phyloP scores from a whole-genome alignment of 2,797 vertebrate genomes.

The Hozukius guyotensis region DNA sequence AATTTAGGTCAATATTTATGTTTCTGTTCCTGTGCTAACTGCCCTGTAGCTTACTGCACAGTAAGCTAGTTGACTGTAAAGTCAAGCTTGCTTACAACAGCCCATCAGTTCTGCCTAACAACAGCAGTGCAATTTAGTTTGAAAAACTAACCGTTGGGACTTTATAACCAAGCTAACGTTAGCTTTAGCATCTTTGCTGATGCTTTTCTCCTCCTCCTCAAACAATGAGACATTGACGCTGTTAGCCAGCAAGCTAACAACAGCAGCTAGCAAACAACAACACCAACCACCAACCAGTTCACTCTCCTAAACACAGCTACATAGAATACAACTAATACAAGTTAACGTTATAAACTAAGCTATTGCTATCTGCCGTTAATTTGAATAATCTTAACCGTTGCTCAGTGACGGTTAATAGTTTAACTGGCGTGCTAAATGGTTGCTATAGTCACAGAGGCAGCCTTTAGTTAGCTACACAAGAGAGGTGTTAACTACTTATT shows the following conservation, averaged over 20 bases:
- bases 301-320: neutral
- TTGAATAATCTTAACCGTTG: neutral
- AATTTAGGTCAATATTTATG: slow-evolving; percentile 10
- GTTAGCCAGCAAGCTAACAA: slow-evolving; percentile 65
- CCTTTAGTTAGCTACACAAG: slow-evolving; percentile 51
- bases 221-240: slow-evolving; percentile 62
- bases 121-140: neutral
- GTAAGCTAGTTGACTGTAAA: neutral
- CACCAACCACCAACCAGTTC: neutral
- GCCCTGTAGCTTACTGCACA: too few species aligned
- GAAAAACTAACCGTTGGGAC: neutral
- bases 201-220: slow-evolving; percentile 11
- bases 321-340: neutral
- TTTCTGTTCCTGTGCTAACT: neutral
- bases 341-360: neutral
- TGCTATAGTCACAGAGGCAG: slow-evolving; percentile 3
- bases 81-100: neutral
- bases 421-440: slow-evolving; percentile 27
- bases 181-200: slow-evolving; percentile 42
- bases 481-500: neutral
- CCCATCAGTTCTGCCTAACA: too few species aligned
- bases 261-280: slow-evolving; percentile 57
- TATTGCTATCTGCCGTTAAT: neutral
- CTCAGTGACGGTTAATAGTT: slow-evolving; percentile 15
- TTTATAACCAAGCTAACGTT: slow-evolving; percentile 29